phyloP scores from a whole-genome alignment of 2,888 invertebrate genomes.

The Meteorus cinctellus region DNA sequence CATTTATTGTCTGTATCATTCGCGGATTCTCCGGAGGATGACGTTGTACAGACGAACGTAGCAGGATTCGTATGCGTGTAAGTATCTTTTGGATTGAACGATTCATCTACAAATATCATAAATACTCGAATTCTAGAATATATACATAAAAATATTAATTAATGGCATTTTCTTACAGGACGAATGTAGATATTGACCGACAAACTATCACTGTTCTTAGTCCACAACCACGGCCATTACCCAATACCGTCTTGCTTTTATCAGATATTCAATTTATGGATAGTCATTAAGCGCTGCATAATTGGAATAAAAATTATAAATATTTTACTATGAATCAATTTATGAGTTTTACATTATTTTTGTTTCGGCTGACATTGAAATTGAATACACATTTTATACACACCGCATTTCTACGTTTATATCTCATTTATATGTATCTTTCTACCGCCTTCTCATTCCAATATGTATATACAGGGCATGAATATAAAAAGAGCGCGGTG shows the following conservation, averaged over 20 bases:
- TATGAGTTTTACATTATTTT: background rate
- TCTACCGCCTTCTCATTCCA: too few relatives aligned
- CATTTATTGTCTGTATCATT: conserved; percentile 93
- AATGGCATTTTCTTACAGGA: conserved; percentile 75
- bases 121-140: too few relatives aligned
- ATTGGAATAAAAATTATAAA: conserved; percentile 39
- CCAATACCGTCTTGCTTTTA: conserved; percentile 88
- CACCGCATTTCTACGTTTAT: background rate
- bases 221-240: conserved; percentile 94
- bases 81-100: conserved; percentile 71
- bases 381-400: background rate
- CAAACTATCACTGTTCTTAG: conserved; percentile 92
- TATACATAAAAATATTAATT: background rate
- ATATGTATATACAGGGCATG: too few relatives aligned
- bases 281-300: conserved; percentile 78
- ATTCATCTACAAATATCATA: background rate
- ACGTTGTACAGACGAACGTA: conserved; percentile 89
- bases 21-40: conserved; percentile 87
- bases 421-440: too few relatives aligned
- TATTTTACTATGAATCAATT: background rate
- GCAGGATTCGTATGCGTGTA: conserved; percentile 95
- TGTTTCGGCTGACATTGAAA: background rate
- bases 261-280: conserved; percentile 98
- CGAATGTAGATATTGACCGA: conserved; percentile 90
- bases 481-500: too few relatives aligned